These are phyloP conservation scores for Cheilosia soror DNA, from an alignment of 2,888 invertebrate genomes.

Conservation along the genomic window DNA sequence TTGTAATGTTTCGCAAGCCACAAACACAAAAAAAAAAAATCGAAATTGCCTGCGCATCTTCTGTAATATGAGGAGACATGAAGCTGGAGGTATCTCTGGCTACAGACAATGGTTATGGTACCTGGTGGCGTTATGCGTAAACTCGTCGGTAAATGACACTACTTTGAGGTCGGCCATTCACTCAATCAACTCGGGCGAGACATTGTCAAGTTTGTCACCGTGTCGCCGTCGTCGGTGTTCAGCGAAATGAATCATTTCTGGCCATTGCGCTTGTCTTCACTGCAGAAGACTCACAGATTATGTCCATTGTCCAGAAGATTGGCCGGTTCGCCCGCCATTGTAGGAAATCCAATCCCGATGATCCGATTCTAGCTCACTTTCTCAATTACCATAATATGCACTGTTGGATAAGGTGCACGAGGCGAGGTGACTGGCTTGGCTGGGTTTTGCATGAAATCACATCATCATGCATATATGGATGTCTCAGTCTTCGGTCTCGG, in stretches of 20 bases:
- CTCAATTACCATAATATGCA: conserved; percentile 69
- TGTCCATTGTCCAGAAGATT: conserved; percentile 16
- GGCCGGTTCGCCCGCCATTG: background rate
- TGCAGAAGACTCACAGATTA: conserved; percentile 30
- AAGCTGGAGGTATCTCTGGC: background rate
- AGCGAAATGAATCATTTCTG: conserved; percentile 49
- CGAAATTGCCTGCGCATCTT: conserved; percentile 37
- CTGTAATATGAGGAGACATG: conserved; percentile 29
- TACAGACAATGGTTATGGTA: conserved; percentile 27
- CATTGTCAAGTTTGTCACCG: conserved; percentile 62
- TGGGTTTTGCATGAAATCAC: conserved; percentile 70
- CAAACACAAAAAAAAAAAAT: conserved; percentile 18
- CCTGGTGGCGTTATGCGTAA: conserved; percentile 45
- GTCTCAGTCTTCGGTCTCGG: background rate
- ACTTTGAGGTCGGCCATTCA: conserved; percentile 69
- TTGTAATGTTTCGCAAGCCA: conserved; percentile 46
- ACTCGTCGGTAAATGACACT: conserved; percentile 60
- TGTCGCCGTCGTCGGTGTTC: conserved; percentile 14
- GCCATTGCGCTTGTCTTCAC: background rate
- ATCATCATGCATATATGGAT: conserved; percentile 52
- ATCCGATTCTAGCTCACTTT: conserved; percentile 59
- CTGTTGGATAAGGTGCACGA: conserved; percentile 63
- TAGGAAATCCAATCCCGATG: conserved; percentile 55
- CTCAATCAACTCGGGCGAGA: conserved; percentile 42
- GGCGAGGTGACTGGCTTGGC: conserved; percentile 23